Evolutionary conservation across 1,140 invertebrate genomes (phyloP).

Genomic region (Pararge aegeria): DNA sequence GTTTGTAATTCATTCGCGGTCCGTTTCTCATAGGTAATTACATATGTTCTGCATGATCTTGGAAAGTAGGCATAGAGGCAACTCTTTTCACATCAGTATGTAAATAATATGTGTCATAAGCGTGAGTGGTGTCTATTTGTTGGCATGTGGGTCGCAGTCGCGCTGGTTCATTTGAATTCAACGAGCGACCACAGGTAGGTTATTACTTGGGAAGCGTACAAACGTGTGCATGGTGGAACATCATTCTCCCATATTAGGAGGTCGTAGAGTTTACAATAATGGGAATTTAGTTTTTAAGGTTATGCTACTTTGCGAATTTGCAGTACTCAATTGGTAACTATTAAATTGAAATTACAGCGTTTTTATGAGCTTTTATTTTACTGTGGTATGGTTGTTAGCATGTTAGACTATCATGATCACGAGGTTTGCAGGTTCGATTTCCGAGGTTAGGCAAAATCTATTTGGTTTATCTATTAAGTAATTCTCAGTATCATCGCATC

Average conservation of each 20-base stretch:
- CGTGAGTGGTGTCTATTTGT: slow-evolving; percentile 40
- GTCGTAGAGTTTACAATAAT: slow-evolving; percentile 26
- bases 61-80: slow-evolving; percentile 19
- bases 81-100: slow-evolving; percentile 36
- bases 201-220: slow-evolving; percentile 46
- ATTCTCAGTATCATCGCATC: too few relatives aligned
- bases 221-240: slow-evolving; percentile 38
- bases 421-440: too few relatives aligned
- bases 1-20: background rate
- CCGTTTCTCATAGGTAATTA: background rate
- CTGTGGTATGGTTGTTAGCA: background rate
- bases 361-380: background rate
- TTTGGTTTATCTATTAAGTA: too few relatives aligned
- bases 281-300: background rate
- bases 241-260: slow-evolving; percentile 41
- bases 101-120: slow-evolving; percentile 45
- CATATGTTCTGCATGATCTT: slow-evolving; percentile 11
- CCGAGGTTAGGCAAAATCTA: too few relatives aligned
- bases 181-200: slow-evolving; percentile 48
- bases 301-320: background rate
- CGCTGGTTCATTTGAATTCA: slow-evolving; percentile 50
- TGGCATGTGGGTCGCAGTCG: slow-evolving; percentile 40
- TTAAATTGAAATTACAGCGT: too few relatives aligned
- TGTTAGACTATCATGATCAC: too few relatives aligned
- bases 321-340: background rate